Base-by-base conservation (phyloP, 2,888 invertebrate species). In the Orthosia cruda region DNA sequence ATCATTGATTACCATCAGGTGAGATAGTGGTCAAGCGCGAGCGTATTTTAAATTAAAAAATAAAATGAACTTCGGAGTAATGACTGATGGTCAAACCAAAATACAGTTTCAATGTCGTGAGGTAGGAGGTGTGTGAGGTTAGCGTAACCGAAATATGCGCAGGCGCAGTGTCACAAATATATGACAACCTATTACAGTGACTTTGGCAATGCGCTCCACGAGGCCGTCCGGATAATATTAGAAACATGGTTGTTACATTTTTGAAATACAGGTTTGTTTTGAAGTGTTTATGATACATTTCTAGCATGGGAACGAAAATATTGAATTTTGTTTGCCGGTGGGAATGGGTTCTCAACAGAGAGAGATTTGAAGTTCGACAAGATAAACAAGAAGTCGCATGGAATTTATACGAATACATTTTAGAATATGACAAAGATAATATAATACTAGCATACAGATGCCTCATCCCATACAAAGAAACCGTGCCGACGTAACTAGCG, bases 101-200 rank as follows among this genome's bases (percentile, higher is more conserved):
- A 83, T 83, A 80, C 16, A 54, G 11, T 77, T 71, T 69, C 80
- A 81, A 81, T 80, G 81, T 77, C 81, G 58, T n/a, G n/a, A 77
- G 50, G 88, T 90, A 89, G 83, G 72, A 66, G n/a, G 77, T 76
- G 88, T 90, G 89, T 83, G 72, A 66, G 77, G 77, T 76, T 80
- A 84, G 74, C 78, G 70, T 54, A 77, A 77, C 77, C 69, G 81
- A 78, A 84, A 83, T 76, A 84, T 85, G 84, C 70, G 63, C 62
- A 23, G 20, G 23, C 47, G 47, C 55, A 40, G 20, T 83, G 79
- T 87, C 86, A 86, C 84, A 81, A 77, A 80, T 77, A 63, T 76
- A 80, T 83, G 81, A 86, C 77, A 77, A 54, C 20, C 61, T 45
- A 5, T 5, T 54, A 58, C 68, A 80, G 72, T 81, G 87, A 80